phyloP scores from a whole-genome alignment of 2,113 vertebrate species.

The Mugil cephalus region DNA sequence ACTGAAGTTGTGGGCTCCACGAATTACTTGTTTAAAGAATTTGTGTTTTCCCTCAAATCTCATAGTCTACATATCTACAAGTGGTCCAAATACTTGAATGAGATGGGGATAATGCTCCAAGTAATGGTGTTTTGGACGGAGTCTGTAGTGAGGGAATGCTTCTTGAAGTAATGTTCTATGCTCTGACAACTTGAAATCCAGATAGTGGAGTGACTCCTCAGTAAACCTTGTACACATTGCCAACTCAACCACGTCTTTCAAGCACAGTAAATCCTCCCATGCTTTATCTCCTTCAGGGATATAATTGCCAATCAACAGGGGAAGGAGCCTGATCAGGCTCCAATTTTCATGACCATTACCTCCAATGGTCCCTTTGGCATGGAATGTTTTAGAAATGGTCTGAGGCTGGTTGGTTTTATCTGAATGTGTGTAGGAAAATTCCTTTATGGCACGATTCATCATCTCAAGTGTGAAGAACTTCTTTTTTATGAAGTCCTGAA shows the following conservation, averaged over 20 bases:
- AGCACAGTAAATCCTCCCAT: constrained; percentile 9
- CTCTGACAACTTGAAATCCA: constrained; percentile 27
- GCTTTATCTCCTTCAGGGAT: constrained; percentile 20
- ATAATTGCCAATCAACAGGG: constrained; percentile 21
- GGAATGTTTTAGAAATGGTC: background rate
- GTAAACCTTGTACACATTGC: constrained; percentile 8
- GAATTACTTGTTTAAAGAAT: constrained; percentile 40
- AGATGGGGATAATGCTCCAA: constrained; percentile 17
- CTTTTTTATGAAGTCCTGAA: background rate
- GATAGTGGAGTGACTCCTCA: constrained; percentile 19
- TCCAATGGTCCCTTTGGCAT: constrained; percentile 1
- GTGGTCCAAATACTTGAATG: constrained; percentile 8
- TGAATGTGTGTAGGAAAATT: constrained; percentile 12
- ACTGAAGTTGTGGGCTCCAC: too few relatives aligned
- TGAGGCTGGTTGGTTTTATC: constrained; percentile 21
- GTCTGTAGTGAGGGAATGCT: constrained; percentile 7
- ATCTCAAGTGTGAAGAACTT: background rate
- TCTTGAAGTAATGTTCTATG: constrained; percentile 10
- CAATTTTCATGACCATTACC: constrained; percentile 25
- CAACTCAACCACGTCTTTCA: background rate
- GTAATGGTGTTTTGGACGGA: constrained; percentile 30
- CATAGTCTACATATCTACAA: too few relatives aligned
- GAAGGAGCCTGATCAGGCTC: constrained; percentile 24
- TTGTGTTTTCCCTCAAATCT: constrained; percentile 24
- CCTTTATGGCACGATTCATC: constrained; percentile 8